Base-by-base conservation (phyloP, 1,140 invertebrate genomes). In the Tribolium castaneum region DNA sequence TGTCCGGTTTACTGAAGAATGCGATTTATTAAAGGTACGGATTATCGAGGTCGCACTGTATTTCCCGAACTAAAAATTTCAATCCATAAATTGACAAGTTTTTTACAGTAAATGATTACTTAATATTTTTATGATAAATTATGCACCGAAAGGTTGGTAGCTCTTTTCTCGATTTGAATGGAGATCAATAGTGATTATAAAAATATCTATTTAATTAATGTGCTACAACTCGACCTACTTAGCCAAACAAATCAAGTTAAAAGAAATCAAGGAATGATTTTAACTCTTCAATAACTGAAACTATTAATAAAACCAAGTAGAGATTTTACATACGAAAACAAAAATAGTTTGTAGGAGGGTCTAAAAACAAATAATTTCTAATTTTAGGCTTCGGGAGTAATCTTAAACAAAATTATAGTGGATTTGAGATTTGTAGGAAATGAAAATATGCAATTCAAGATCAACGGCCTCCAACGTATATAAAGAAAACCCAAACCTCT, bases 351-450 rank as follows among this genome's bases (percentile, higher is more conserved):
- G 59, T 66, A 66, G 59, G 59, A 66, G 59, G 59, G 59, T 34
- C 59, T 66, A 66, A 39, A 39, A 66, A 66, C 59, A 66, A 66
- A 66, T 35, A 66, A 66, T 35, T 66, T 66, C 59, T 66, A 66
- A 66, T 66, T 66, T 66, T 66, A 66, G n/a, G 25, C 25, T 35
- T 1, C 59, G 10, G 25, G 30, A 66, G 59, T 13, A 14, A 66
- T 66, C 59, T 66, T 62, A 62, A 62, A 62, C 25, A 62, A 62
- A 62, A 62, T 62, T 35, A 34, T 66, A 66, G 59, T 35, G 59
- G 54, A 59, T 59, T 59, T 25, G 6, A 6, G 19, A 30, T 66
- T 66, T 66, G 12, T 35, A 66, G 12, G 25, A 66, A 34, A 66
- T 66, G 30, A 66, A 66, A 66, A 66, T 66, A 66, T 66, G 22